Base-by-base conservation (phyloP, 1,140 invertebrate species). In the Drosophila takahashii region DNA sequence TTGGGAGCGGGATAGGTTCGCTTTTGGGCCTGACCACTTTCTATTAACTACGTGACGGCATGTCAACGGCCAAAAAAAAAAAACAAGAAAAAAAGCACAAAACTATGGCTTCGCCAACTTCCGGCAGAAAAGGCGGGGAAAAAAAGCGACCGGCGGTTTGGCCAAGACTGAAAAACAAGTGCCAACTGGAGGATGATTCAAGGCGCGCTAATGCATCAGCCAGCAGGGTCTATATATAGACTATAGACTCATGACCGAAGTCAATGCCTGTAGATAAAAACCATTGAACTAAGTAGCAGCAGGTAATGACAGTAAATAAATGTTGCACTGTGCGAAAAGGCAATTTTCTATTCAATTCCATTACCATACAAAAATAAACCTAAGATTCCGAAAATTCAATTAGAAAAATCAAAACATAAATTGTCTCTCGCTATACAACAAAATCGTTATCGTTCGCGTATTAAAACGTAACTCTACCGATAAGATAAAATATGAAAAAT, bases 161-260 rank as follows among this genome's bases (percentile, higher is more conserved):
- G 47, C 36, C 53, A 56, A 56, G 53, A 56, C 26, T 37, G 44
- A 59, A 54, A 62, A 62, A 54, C 50, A 32, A 32, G 59, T 65
- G 76, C 32, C 65, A 56, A 16, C 44, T 13, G 26, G 67, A 42
- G 62, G 71, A 79, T 81, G 81, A 85, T 73, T 86, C 81, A 86
- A 86, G 67, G 51, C 51, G 62, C 34, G 45, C 45, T 44, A 59
- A 37, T 75, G 45, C 41, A 56, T 45, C 47, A 41, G 3, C 10
- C 54, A 50, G 18, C 4, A 32, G 37, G n/a, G 50, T 70, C 77
- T 85, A 86, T 85, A 85, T 85, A 77, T 85, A 85, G 81, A 44
- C 32, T 84, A 77, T 85, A 85, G 81, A 42, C 37, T 36, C 18
- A 86, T 86, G 81, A 84, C 66, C 77, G 81, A 72, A 76, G 67